Percentiles rank a stretch among this genome's conserved stretches.
These are phyloP conservation scores for Microplitis demolitor DNA, from an alignment of 1,140 invertebrate genomes.

Conservation along the genomic window DNA sequence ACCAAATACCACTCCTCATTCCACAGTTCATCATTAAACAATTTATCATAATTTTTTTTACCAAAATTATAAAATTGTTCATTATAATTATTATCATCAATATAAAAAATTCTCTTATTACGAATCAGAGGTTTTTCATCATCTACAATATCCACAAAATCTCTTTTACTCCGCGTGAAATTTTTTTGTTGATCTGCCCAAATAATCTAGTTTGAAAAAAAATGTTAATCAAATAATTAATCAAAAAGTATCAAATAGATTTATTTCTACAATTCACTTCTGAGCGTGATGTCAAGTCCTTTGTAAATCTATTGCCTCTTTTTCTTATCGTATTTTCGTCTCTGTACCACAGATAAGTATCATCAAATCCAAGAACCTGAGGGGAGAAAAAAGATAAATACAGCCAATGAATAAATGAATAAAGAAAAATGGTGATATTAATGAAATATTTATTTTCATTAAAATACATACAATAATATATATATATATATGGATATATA, in stretches of 20 bases:
- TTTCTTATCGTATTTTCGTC: slow-evolving; percentile 52
- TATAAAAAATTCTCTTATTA: slow-evolving; percentile 41
- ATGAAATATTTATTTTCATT: background rate
- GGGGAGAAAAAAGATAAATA: slow-evolving; percentile 27
- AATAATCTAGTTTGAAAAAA: slow-evolving; percentile 60
- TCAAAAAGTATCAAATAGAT: slow-evolving; percentile 4
- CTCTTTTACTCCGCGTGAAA: slow-evolving; percentile 69
- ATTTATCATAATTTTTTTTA: slow-evolving; percentile 18
- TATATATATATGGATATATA: too few species aligned
- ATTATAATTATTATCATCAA: slow-evolving; percentile 25
- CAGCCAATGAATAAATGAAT: background rate
- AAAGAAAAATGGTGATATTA: background rate
- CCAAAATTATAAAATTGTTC: background rate
- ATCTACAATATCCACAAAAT: slow-evolving; percentile 51
- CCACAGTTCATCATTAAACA: slow-evolving; percentile 88
- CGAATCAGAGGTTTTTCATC: slow-evolving; percentile 46
- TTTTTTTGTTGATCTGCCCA: slow-evolving; percentile 74
- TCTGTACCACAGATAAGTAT: slow-evolving; percentile 65
- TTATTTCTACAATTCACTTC: slow-evolving; percentile 48
- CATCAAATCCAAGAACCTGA: slow-evolving; percentile 64
- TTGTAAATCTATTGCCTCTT: slow-evolving; percentile 40
- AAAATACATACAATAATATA: too few species aligned
- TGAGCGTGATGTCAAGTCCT: slow-evolving; percentile 46
- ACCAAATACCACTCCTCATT: slow-evolving; percentile 92
- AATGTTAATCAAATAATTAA: slow-evolving; percentile 8